These are phyloP conservation scores for Engystomops pustulosus DNA, from an alignment of 2,113 vertebrate species.

Conservation along the genomic window DNA sequence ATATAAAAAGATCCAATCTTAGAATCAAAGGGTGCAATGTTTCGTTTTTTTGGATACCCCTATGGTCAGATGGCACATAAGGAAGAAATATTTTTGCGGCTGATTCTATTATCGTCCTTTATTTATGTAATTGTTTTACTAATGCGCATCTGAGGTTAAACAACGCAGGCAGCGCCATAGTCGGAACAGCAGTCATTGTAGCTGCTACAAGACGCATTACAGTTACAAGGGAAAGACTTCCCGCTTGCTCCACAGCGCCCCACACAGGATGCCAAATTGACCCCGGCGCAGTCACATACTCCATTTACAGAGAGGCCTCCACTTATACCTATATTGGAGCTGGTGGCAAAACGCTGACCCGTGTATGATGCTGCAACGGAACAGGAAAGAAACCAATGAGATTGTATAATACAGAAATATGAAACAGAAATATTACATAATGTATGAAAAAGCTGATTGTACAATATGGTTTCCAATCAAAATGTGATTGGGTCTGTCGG, in stretches of 20 bases:
- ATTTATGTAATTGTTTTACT: too few species aligned
- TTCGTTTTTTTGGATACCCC: too few species aligned
- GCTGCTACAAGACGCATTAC: slow-evolving; percentile 38
- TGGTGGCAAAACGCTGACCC: not conserved
- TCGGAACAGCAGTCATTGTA: slow-evolving; percentile 50
- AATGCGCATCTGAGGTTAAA: not conserved
- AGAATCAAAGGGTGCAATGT: too few species aligned
- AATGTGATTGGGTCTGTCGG: too few species aligned
- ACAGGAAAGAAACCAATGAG: not conserved
- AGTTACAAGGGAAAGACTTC: slow-evolving; percentile 45
- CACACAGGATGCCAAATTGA: slow-evolving; percentile 42
- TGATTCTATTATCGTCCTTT: not conserved
- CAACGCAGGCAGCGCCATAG: slow-evolving; percentile 38
- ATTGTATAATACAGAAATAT: not conserved
- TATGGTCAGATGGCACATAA: not conserved
- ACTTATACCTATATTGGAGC: slow-evolving; percentile 30
- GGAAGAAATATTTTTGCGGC: not conserved
- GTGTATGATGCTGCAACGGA: not conserved
- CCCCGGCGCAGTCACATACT: slow-evolving; percentile 40
- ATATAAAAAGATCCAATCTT: too few species aligned
- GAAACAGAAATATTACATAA: too few species aligned
- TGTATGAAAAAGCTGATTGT: not conserved
- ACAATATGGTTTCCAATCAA: not conserved
- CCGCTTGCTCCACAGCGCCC: slow-evolving; percentile 57
- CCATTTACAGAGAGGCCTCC: slow-evolving; percentile 45